Conservation (phyloP, 2,888 invertebrate genomes). For the Ormia ochracea region DNA sequence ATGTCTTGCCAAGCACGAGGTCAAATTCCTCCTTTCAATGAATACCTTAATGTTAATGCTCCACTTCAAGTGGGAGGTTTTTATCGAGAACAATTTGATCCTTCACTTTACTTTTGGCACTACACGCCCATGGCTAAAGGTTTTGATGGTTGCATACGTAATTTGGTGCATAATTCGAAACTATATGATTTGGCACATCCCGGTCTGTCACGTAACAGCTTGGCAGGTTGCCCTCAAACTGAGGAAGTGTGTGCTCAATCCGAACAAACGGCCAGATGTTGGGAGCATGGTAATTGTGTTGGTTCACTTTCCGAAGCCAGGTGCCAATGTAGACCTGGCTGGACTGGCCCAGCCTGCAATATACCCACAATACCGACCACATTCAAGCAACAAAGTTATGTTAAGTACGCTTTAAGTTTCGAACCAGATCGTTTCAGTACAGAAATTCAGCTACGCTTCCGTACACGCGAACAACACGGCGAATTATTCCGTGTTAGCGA, state of each 20-base stretch:
- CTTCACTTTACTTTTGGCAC: slow-evolving; percentile 92
- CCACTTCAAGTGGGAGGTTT: slow-evolving; percentile 96
- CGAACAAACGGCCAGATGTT: slow-evolving; percentile 89
- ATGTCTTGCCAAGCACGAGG: slow-evolving; percentile 93
- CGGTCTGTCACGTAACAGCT: slow-evolving; percentile 89
- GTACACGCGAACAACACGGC: slow-evolving; percentile 94
- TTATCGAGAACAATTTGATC: slow-evolving; percentile 92
- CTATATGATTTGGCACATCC: slow-evolving; percentile 97
- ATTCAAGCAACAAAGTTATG: slow-evolving; percentile 94
- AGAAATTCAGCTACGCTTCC: slow-evolving; percentile 93
- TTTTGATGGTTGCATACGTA: slow-evolving; percentile 97
- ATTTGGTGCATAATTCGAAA: slow-evolving; percentile 96
- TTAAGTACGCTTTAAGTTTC: slow-evolving; percentile 96
- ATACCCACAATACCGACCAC: slow-evolving; percentile 92
- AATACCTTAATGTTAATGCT: slow-evolving; percentile 96
- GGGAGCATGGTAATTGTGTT: slow-evolving; percentile 96
- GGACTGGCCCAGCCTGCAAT: slow-evolving; percentile 93
- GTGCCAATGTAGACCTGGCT: slow-evolving; percentile 97
- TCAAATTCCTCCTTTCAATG: slow-evolving; percentile 94
- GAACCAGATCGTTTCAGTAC: slow-evolving; percentile 95
- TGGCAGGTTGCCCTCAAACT: slow-evolving; percentile 94
- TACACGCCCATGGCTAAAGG: slow-evolving; percentile 92
- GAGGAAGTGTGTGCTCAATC: slow-evolving; percentile 94
- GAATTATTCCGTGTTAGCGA: slow-evolving; percentile 95
- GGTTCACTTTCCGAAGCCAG: slow-evolving; percentile 92